Percentiles rank a stretch among this genome's conserved stretches.
These are phyloP conservation scores for Alligator sinensis DNA, from an alignment of 2,113 vertebrate species.

Conservation along the genomic window DNA sequence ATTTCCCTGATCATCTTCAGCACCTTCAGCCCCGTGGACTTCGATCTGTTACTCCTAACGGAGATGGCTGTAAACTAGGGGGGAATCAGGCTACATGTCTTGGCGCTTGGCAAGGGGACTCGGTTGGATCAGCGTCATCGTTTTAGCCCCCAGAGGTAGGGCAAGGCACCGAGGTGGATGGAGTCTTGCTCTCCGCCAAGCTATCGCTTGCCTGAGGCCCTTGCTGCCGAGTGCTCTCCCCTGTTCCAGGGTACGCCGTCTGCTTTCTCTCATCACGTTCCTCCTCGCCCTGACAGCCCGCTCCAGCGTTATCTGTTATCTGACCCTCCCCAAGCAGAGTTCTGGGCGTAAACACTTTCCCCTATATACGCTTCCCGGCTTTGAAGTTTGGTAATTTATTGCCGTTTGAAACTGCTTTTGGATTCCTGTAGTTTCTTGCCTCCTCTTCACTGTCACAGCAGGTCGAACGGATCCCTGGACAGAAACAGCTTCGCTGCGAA, in stretches of 20 bases:
- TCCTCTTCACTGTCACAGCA: rapidly evolving
- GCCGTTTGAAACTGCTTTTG: background rate
- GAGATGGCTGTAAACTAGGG: background rate
- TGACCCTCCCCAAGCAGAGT: slow-evolving; percentile 21
- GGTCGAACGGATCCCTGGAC: rapidly evolving
- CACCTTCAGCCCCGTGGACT: background rate
- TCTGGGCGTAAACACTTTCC: background rate
- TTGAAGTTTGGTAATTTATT: background rate
- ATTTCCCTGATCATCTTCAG: background rate
- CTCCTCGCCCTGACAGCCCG: background rate
- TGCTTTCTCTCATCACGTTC: background rate
- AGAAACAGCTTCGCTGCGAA: background rate
- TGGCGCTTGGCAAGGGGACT: background rate
- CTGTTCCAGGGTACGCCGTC: rapidly evolving
- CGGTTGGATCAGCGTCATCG: rapidly evolving
- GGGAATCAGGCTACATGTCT: background rate
- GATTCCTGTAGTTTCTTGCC: background rate
- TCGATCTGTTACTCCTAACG: background rate
- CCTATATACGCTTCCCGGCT: background rate
- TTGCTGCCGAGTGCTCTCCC: background rate
- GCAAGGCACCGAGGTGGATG: background rate
- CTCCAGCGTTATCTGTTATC: background rate
- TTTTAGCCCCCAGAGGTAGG: background rate
- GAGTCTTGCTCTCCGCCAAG: rapidly evolving
- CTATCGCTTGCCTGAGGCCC: rapidly evolving